These are phyloP conservation scores for Pseudomugil tenellus DNA, from an alignment of 2,797 vertebrate genomes.

Conservation along the genomic window DNA sequence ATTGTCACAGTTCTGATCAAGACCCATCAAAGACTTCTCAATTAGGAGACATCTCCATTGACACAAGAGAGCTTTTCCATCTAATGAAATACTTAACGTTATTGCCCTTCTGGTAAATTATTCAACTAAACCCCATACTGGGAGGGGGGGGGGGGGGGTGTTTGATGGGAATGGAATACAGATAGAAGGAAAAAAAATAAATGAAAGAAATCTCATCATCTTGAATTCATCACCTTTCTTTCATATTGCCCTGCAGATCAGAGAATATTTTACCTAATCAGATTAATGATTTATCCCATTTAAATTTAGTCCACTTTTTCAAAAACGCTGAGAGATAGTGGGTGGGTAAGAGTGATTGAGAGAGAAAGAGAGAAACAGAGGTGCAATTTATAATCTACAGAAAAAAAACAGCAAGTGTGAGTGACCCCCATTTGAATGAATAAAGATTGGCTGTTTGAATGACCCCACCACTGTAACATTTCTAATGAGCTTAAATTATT, in stretches of 20 bases:
- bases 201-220: conserved; percentile 78
- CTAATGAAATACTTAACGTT: conserved; percentile 74
- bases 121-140: conserved; percentile 71
- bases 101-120: conserved; percentile 73
- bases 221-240: conserved; percentile 79
- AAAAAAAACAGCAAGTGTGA: conserved; percentile 70
- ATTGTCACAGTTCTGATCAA: conserved; percentile 49
- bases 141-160: too few relatives aligned
- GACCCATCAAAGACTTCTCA: conserved; percentile 68
- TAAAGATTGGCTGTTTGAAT: conserved; percentile 79
- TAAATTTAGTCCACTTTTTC: conserved; percentile 81
- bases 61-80: conserved; percentile 65
- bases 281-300: conserved; percentile 85
- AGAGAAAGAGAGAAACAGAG: conserved; percentile 29
- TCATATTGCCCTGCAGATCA: conserved; percentile 79
- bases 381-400: conserved; percentile 77
- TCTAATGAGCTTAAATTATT: conserved; percentile 78
- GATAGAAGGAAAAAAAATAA: conserved; percentile 44
- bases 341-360: conserved; percentile 44
- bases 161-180: too few relatives aligned
- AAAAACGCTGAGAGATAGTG: conserved; percentile 66
- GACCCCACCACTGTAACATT: conserved; percentile 67
- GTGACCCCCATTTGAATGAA: conserved; percentile 82
- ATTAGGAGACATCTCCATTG: conserved; percentile 65
- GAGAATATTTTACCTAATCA: conserved; percentile 83